phyloP scores from a whole-genome alignment of 2,797 vertebrate genomes.

The Scolopax bukidnonensis region DNA sequence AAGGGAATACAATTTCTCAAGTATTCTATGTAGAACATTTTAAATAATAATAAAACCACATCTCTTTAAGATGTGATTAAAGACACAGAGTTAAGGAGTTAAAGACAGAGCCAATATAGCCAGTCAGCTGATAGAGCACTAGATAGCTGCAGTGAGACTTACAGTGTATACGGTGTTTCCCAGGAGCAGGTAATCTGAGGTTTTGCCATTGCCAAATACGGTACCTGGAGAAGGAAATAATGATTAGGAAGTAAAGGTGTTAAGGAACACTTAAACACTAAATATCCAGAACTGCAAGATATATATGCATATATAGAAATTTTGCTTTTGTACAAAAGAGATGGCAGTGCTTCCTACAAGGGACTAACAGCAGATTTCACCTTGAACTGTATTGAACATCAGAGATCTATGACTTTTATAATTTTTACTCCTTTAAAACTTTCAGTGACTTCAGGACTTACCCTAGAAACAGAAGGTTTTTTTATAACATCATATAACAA shows the following conservation, averaged over 20 bases:
- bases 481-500: background rate
- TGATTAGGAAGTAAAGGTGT: background rate
- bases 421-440: background rate
- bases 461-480: background rate
- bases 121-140: background rate
- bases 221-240: constrained; percentile 83
- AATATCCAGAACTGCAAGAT: background rate
- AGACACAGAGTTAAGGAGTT: background rate
- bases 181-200: constrained; percentile 95
- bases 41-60: background rate
- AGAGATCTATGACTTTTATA: background rate
- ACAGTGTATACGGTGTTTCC: constrained; percentile 99
- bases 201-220: constrained; percentile 92
- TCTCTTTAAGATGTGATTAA: background rate
- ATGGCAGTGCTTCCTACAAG: background rate
- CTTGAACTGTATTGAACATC: background rate
- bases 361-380: background rate
- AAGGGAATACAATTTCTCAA: background rate
- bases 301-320: background rate
- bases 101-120: background rate
- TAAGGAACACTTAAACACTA: background rate
- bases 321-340: background rate
- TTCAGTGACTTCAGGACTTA: background rate
- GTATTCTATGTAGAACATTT: background rate
- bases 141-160: constrained; percentile 71